Base-by-base conservation (phyloP, 2,113 vertebrate genomes). In the Petroica traversi region DNA sequence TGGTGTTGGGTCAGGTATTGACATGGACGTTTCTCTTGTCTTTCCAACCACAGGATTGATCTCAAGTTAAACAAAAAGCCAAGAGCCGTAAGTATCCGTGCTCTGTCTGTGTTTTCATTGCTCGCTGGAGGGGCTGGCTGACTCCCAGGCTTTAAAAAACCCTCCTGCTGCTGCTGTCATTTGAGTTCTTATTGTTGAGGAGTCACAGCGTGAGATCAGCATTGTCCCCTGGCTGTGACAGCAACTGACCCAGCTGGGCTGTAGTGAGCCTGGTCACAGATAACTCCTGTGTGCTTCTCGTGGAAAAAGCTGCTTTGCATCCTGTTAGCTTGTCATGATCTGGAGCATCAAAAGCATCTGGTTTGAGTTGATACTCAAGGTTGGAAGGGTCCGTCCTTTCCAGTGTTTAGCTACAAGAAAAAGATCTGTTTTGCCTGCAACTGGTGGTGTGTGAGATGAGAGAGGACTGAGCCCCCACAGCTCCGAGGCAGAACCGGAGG, bases 11-110 rank as follows among this genome's bases (percentile, higher is more conserved):
- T 45, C 93, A 81, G 63, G 59, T 82, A 94, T 93, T 98, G 97
- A 98, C 97, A 97, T 92, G 91, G 95, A 97, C 96, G 4, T 97
- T 95, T 97, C 96, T 97, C 86, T 96, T 97, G 85, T 97, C 93
- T 97, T 95, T 97, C 87, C 85, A 95, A 89, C 98, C 97, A 72
- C 98, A 99, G 99, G 98, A 99, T 99, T 97, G 99, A 99, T 98
- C 98, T 99, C 98, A 99, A 99, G 98, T 98, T 99, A 94, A 99
- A 99, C 98, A 99, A 99, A 98, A 99, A 99, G 97, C 99, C 99
- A 49, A 98, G 99, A 98, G 98, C 99, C 85, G 99, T 99, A 98
- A 99, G 99, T 99, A 98, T 98, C 95, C 48, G 66, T 57, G 93
- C 94, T 93, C 83, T 85, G 93, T 91, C 92, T 0, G 81, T 89